Conservation (phyloP, 92 coral and sea anemone genomes). For the Virgularia gustaviana region DNA sequence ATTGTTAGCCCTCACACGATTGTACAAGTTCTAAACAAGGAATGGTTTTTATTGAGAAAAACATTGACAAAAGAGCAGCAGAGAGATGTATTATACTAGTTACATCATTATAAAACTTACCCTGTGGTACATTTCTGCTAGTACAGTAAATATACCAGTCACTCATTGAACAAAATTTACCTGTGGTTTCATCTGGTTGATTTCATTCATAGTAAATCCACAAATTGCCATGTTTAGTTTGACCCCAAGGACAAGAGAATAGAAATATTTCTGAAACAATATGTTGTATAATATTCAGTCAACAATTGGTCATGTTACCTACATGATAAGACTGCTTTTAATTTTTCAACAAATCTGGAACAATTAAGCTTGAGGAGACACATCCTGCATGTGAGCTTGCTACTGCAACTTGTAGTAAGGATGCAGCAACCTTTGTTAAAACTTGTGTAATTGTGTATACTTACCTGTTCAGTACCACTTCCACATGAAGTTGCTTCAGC, state of each 20-base stretch:
- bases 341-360: neutral
- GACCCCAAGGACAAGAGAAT: constrained; percentile 92
- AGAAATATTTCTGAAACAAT: constrained; percentile 83
- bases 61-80: no score
- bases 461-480: constrained; percentile 79
- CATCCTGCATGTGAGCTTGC: neutral
- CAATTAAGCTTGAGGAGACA: neutral
- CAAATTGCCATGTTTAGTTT: constrained; percentile 90
- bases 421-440: neutral
- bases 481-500: constrained; percentile 62
- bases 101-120: neutral
- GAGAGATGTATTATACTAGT: no score
- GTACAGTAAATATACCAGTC: neutral
- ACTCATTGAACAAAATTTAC: constrained; percentile 44
- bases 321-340: no score
- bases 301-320: neutral
- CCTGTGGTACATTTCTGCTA: neutral
- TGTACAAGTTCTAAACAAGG: constrained; percentile 77
- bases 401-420: neutral
- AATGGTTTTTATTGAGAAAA: no score
- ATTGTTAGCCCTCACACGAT: constrained; percentile 77
- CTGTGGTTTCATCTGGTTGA: constrained; percentile 82
- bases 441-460: neutral
- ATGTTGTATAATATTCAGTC: neutral
- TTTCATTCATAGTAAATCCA: constrained; percentile 62